Base-by-base conservation (phyloP, 2,113 vertebrate genomes). In the Beaufortia kweichowensis region DNA sequence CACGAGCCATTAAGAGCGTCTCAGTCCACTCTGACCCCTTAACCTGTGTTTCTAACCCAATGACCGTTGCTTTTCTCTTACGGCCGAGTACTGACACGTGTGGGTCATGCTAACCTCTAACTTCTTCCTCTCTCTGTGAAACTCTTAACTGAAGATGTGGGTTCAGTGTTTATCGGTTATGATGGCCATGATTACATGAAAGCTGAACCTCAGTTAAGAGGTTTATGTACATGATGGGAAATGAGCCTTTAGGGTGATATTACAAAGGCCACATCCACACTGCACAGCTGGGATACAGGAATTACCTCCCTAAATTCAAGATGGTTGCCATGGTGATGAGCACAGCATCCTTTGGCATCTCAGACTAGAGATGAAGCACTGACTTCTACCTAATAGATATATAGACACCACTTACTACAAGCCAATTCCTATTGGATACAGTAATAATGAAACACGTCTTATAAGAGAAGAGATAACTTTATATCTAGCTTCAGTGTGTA, bases 41-140 rank as follows among this genome's bases (percentile, higher is more conserved):
- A 66, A 78, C 21, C 46, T 57, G 41, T 31, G 24, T 46, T 61
- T 57, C 76, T 77, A 77, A 79, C 81, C 77, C 31, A 82, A 79
- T 82, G 75, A 81, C 6, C 31, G 43, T 31, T 39, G 73, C 66
- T 72, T 76, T 79, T 23, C 53, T 72, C 26, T 19, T 48, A 8
- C 62, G 74, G 64, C 62, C 62, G 15, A 56, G 73, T 50, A 19
- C 21, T 59, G 23, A 41, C 43, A 21, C 48, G 50, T 43, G 57
- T 24, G 55, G 72, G 79, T 64, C 60, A 77, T 50, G 17, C 17
- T 50, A 41, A 57, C 56, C 53, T 39, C 39, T 71, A 59, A 59
- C 68, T 55, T 55, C 31, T 21, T 21, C 29, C 26, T 75, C 60
- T 70, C 43, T 75, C 76, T 28, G 63, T 77, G 60, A 77, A 64